Base-by-base conservation (phyloP, 2,113 vertebrate genomes). In the Zapornia atra region DNA sequence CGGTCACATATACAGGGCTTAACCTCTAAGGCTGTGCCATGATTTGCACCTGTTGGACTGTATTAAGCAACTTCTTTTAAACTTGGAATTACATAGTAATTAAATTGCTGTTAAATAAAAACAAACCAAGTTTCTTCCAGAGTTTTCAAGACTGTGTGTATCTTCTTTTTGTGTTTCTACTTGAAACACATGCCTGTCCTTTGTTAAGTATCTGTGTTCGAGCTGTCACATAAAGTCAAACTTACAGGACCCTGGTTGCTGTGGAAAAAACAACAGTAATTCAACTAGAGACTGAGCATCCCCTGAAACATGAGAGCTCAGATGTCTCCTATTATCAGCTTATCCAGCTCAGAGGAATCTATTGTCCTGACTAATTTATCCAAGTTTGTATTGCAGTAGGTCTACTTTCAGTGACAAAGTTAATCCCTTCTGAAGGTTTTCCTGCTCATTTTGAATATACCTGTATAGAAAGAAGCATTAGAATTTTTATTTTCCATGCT, bases 311-410 rank as follows among this genome's bases (percentile, higher is more conserved):
- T 33, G 72, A 78, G 48, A 70, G 69, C 59, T 90, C 82, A 73
- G 25, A 36, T 71, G 59, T 77, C 66, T 90, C 33, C 50, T 71
- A 16, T 70, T 95, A 86, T 69, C 71, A 78, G 31, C 29, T 94
- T 68, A 92, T 66, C 76, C 86, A 92, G 48, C 76, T 88, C 72
- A 91, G 90, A 95, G 61, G 46, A 92, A 71, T 82, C 57, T 91
- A 10, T 48, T 82, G 51, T 85, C 63, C 34, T 85, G 46, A n/a
- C 20, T 83, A 90, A 79, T 92, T 92, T 84, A 80, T 87, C 44
- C 29, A 81, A 21, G 22, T 72, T 63, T 59, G 4, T 86, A 36
- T 44, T 86, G 44, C 28, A 61, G 34, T 36, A 84, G 21, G 12
- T 70, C 33, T 61, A 60, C 14, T 71, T 86, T 33, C 25, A 93